Evolutionary conservation across 2,888 invertebrate genomes (phyloP), one percentile per base, ranked within the genome.

Genomic region (Orchestes rusci): DNA sequence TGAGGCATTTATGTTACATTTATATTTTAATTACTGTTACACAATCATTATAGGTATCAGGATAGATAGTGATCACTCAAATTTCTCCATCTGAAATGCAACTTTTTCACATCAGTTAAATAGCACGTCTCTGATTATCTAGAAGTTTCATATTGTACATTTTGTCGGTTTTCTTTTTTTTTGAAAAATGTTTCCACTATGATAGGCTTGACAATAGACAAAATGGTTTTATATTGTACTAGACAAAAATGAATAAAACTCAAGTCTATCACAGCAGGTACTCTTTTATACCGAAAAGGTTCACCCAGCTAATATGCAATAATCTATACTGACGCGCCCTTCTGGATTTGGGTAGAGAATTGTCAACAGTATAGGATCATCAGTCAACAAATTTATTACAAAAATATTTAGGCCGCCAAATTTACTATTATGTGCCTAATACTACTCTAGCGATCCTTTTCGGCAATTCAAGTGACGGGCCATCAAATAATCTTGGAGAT

Each of bases 1-100:
- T 68, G 69, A 68, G 68, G 68, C 69, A 67, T 67, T 67, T 67
- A 68, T 68, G 67, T 67, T 68, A 69, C 69, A 68, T 67, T 66
- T 66, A 68, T 66, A 65, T 63, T 67, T n/a, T 61, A 64, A 64
- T 67, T 64, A 66, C 63, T 61, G 62, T 65, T 67, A 67, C 63
- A 67, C 64, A 66, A 39, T 64, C 43, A 46, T 46, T 66, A 66
- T 67, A 66, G 60, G 60, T 65, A 59, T 64, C 59, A 62, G 61
- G 59, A 62, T 63, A 63, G 63, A 64, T 64, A 63, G 59, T 60
- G 61, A 59, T 63, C 59, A 64, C 63, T 63, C 62, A 64, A 63
- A 42, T 38, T 37, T 35, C 36, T 23, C 33, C 10, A 23, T 31
- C 59, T 60, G 61, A 62, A 63, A 63, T 57, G 60, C 55, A 59